These are phyloP conservation scores for Stenodema calcarata DNA, from an alignment of 2,888 invertebrate species.

Conservation along the genomic window DNA sequence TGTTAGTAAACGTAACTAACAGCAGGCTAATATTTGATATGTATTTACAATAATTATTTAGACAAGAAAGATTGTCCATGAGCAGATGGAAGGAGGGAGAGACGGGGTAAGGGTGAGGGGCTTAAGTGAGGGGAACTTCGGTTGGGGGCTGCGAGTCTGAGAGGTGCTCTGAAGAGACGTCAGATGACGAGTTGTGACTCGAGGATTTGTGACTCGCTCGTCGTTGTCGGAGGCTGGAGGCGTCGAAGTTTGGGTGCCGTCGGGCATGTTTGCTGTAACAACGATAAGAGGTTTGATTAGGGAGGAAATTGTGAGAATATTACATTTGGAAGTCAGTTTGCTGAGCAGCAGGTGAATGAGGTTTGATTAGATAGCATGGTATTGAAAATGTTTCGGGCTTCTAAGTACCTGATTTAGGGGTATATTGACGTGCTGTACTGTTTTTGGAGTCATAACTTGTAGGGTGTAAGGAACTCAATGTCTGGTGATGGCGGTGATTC, in stretches of 20 bases:
- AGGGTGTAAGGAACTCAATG: too few species aligned
- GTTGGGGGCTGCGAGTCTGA: conserved; percentile 65
- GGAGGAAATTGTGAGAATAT: too few species aligned
- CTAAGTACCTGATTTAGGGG: too few species aligned
- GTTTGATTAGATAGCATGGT: too few species aligned
- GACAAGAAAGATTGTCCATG: conserved; percentile 46
- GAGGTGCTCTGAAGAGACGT: conserved; percentile 63
- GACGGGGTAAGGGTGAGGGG: neutral
- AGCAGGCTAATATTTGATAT: conserved; percentile 37
- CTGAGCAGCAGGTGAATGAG: too few species aligned
- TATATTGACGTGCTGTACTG: too few species aligned
- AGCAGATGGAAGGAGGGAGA: conserved; percentile 19
- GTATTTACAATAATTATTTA: conserved; percentile 44
- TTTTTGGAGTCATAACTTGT: too few species aligned
- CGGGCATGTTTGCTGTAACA: conserved; percentile 69
- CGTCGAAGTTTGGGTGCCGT: conserved; percentile 70
- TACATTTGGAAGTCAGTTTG: too few species aligned
- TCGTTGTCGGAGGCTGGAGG: conserved; percentile 65
- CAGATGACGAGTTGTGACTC: conserved; percentile 65
- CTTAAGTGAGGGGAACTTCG: conserved; percentile 55
- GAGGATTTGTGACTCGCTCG: conserved; percentile 64
- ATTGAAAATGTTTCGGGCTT: too few species aligned
- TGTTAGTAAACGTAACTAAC: conserved; percentile 38
- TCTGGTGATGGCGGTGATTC: too few species aligned
- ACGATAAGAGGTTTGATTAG: neutral